These are phyloP conservation scores for Pangasius djambal DNA, from an alignment of 2,797 vertebrate genomes.

Conservation along the genomic window DNA sequence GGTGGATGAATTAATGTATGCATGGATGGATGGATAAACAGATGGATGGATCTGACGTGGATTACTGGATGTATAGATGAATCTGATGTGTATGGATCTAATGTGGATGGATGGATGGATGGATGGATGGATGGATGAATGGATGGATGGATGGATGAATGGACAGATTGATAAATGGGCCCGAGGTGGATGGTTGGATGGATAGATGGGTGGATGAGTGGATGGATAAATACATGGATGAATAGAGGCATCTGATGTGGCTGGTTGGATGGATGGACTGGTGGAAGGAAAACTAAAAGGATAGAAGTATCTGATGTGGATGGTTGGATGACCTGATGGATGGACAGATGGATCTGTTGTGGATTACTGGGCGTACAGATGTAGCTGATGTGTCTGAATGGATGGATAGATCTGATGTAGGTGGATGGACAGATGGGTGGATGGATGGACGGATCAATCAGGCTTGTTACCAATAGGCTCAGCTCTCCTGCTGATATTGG, in stretches of 20 bases:
- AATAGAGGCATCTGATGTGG: neutral
- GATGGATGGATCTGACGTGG: neutral
- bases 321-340: neutral
- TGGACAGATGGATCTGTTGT: neutral
- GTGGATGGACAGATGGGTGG: neutral
- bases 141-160: neutral
- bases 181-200: neutral
- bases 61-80: neutral
- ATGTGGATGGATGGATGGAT: neutral
- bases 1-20: neutral
- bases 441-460: neutral
- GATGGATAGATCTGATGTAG: neutral
- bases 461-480: constrained; percentile 79
- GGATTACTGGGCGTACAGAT: neutral
- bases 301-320: neutral
- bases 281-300: neutral
- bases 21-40: neutral
- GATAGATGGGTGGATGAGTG: neutral
- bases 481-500: constrained; percentile 70
- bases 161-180: neutral
- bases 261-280: neutral
- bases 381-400: neutral
- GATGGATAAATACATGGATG: neutral
- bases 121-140: neutral
- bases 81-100: neutral